Evolutionary conservation across 1,140 invertebrate species (phyloP).

Genomic region (Drosophila nikananu): DNA sequence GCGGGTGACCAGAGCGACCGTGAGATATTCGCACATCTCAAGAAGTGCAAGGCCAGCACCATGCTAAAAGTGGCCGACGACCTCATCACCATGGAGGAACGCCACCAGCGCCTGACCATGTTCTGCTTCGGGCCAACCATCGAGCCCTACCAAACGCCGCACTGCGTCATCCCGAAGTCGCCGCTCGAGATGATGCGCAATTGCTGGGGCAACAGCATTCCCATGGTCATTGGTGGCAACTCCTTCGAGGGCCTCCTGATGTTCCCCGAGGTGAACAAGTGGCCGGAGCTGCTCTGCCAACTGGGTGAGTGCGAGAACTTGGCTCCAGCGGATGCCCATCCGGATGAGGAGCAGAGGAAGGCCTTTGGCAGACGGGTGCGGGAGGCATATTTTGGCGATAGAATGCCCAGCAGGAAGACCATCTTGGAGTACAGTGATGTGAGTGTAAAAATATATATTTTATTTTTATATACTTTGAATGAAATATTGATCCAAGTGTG

Average conservation of each 20-base stretch:
- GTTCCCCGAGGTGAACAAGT: conserved; percentile 74
- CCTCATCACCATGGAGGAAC: conserved; percentile 74
- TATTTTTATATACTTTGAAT: no score
- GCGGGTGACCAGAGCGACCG: conserved; percentile 62
- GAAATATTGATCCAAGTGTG: no score
- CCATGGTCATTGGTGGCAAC: conserved; percentile 84
- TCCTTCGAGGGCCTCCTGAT: conserved; percentile 85
- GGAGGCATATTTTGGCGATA: conserved; percentile 68
- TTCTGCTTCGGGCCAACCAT: conserved; percentile 81
- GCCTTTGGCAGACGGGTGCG: conserved; percentile 61
- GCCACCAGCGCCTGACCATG: conserved; percentile 69
- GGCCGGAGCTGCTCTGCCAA: conserved; percentile 67
- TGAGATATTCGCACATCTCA: conserved; percentile 61
- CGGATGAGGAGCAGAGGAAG: conserved; percentile 62
- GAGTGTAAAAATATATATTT: conserved; percentile 26
- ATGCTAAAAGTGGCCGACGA: conserved; percentile 86
- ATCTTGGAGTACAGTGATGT: conserved; percentile 82
- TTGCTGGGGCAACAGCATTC: conserved; percentile 85
- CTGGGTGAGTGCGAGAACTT: conserved; percentile 71
- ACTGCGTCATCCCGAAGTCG: conserved; percentile 76
- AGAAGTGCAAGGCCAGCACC: conserved; percentile 85
- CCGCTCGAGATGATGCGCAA: conserved; percentile 82
- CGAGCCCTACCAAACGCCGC: conserved; percentile 72
- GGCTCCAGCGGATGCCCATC: conserved; percentile 65
- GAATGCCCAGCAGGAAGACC: conserved; percentile 55